These are phyloP conservation scores for Colistium nudipinnis DNA, from an alignment of 2,113 vertebrate species.

Conservation along the genomic window DNA sequence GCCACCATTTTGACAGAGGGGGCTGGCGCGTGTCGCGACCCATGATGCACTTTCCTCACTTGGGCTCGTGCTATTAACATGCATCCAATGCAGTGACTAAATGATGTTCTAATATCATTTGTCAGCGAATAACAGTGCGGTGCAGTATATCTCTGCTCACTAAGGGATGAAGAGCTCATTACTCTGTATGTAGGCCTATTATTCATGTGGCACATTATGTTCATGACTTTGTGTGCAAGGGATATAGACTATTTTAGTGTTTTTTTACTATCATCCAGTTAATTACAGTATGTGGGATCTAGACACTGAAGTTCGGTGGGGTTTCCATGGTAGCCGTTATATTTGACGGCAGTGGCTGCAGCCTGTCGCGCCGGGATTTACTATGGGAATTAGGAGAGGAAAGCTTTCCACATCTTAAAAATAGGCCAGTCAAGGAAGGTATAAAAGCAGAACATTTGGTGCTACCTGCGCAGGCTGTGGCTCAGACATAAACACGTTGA, in stretches of 20 bases:
- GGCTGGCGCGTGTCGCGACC: constrained; percentile 18
- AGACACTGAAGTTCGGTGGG: constrained; percentile 27
- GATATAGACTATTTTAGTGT: constrained; percentile 44
- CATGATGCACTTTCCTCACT: constrained; percentile 31
- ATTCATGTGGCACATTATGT: constrained; percentile 58
- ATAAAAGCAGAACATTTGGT: constrained; percentile 50
- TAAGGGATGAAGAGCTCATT: constrained; percentile 51
- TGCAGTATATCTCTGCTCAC: constrained; percentile 47
- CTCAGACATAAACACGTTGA: constrained; percentile 55
- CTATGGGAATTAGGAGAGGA: constrained; percentile 49
- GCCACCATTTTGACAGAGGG: constrained; percentile 67
- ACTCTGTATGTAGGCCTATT: constrained; percentile 47
- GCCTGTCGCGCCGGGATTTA: constrained; percentile 54
- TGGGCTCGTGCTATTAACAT: constrained; percentile 26
- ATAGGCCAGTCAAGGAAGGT: constrained; percentile 53
- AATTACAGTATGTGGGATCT: constrained; percentile 22
- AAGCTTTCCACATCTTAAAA: constrained; percentile 58
- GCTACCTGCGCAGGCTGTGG: constrained; percentile 42
- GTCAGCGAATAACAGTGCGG: constrained; percentile 61
- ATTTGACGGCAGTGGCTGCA: constrained; percentile 49
- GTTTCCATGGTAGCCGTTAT: constrained; percentile 66
- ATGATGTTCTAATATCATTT: constrained; percentile 48
- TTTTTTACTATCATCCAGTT: constrained; percentile 48
- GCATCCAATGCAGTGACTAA: constrained; percentile 45
- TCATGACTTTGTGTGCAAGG: constrained; percentile 51